A percentile compares a stretch with the other conserved stretches of the same genome.
Evolutionary conservation across 2,797 vertebrate species (phyloP).

Genomic region (Typhlichthys eigenmanni): DNA sequence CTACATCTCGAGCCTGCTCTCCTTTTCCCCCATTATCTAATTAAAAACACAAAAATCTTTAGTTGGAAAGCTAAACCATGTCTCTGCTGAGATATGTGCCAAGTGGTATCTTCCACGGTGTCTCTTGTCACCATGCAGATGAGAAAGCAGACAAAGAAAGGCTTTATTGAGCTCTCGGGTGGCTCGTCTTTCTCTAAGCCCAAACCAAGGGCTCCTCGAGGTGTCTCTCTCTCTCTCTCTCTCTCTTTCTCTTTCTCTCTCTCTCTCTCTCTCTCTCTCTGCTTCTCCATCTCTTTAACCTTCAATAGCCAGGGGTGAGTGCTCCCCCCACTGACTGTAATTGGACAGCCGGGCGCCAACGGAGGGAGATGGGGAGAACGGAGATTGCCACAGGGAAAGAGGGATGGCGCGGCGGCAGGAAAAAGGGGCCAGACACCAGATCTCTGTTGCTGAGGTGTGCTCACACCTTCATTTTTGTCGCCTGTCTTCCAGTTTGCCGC

Average conservation of each 20-base stretch:
- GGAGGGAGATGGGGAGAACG: constrained; percentile 27
- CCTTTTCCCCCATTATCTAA: no score
- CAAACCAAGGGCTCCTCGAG: constrained; percentile 18
- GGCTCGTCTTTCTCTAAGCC: constrained; percentile 29
- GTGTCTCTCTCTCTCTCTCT: constrained; percentile 6
- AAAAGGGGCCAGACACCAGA: constrained; percentile 27
- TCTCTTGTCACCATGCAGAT: constrained; percentile 28
- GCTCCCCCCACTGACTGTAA: constrained; percentile 31
- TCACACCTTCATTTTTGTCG: neutral
- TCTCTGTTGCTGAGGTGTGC: constrained; percentile 8
- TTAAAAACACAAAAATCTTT: no score
- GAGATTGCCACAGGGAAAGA: constrained; percentile 38
- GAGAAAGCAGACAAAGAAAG: constrained; percentile 24
- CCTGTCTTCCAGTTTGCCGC: neutral
- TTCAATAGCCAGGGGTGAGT: constrained; percentile 20
- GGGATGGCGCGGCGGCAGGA: constrained; percentile 18
- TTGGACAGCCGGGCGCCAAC: constrained; percentile 35
- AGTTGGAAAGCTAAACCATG: no score
- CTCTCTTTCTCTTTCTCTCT: constrained; percentile 5
- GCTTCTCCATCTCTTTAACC: constrained; percentile 15
- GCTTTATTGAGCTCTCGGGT: constrained; percentile 16
- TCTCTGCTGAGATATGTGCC: constrained; percentile 8
- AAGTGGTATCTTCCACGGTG: constrained; percentile 5
- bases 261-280: constrained; percentile 9
- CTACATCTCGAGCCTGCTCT: no score